Evolutionary conservation across 2,113 vertebrate genomes (phyloP).

Genomic region (Etia nguti): DNA sequence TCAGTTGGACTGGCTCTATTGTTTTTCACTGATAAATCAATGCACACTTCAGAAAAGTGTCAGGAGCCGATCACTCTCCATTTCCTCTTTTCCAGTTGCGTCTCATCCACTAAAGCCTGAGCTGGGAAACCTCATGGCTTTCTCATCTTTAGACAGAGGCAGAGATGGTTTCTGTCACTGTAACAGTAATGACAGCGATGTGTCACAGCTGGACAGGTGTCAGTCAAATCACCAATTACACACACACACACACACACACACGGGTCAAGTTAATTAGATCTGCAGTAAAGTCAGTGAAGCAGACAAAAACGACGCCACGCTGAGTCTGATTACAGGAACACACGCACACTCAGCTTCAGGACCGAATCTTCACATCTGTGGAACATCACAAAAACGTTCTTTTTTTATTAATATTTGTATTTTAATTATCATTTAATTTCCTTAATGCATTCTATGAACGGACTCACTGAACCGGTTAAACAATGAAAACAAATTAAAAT

Average conservation of each 20-base stretch:
- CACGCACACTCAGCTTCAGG: neutral
- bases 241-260: neutral
- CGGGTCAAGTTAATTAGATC: neutral
- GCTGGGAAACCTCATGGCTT: neutral
- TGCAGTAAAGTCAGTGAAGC: neutral
- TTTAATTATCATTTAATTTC: neutral
- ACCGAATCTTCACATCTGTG: neutral
- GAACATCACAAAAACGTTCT: neutral
- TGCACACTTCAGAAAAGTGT: neutral
- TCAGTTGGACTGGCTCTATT: neutral
- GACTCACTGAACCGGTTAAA: neutral
- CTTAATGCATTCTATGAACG: neutral
- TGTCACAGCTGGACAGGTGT: neutral
- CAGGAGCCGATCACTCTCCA: fast-evolving
- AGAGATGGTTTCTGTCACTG: neutral
- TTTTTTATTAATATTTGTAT: neutral
- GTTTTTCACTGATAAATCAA: neutral
- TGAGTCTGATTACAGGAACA: neutral
- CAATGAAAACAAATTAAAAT: neutral
- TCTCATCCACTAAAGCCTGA: neutral
- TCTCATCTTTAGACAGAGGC: neutral
- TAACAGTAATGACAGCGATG: neutral
- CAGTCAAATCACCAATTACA: neutral
- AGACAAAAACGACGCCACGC: neutral
- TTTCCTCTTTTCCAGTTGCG: neutral